Evolutionary conservation across 2,113 vertebrate species (phyloP).

Genomic region (Helogale parvula): DNA sequence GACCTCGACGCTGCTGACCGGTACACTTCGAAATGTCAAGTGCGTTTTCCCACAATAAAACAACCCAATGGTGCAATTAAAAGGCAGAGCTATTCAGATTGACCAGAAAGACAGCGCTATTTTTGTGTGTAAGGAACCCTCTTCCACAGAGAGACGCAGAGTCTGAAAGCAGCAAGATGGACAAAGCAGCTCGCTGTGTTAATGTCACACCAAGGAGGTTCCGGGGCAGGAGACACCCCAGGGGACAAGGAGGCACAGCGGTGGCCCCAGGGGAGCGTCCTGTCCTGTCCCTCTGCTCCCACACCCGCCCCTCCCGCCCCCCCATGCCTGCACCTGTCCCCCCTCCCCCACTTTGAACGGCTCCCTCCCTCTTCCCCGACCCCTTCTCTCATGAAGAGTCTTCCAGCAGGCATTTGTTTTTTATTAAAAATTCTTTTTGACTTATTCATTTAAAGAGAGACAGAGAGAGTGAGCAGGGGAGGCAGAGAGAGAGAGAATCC

Average conservation of each 20-base stretch:
- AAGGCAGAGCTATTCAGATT: background rate
- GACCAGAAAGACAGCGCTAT: background rate
- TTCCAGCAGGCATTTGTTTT: background rate
- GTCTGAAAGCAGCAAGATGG: background rate
- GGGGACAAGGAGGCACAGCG: background rate
- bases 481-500: too few relatives aligned
- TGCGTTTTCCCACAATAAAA: background rate
- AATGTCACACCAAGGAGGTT: background rate
- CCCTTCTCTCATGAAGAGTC: background rate
- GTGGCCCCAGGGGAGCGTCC: background rate
- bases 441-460: too few relatives aligned
- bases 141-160: background rate
- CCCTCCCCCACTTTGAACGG: background rate
- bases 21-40: too few relatives aligned
- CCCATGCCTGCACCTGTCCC: background rate
- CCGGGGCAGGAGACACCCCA: background rate
- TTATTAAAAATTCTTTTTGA: too few relatives aligned
- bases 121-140: background rate
- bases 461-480: too few relatives aligned
- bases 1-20: too few relatives aligned
- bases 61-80: background rate
- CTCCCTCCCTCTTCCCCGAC: background rate
- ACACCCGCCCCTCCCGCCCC: too few relatives aligned
- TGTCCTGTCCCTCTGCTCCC: background rate
- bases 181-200: background rate